Base-by-base conservation (phyloP, 53 echinoderm and acorn worm genomes). In the Luidia sarsii region DNA sequence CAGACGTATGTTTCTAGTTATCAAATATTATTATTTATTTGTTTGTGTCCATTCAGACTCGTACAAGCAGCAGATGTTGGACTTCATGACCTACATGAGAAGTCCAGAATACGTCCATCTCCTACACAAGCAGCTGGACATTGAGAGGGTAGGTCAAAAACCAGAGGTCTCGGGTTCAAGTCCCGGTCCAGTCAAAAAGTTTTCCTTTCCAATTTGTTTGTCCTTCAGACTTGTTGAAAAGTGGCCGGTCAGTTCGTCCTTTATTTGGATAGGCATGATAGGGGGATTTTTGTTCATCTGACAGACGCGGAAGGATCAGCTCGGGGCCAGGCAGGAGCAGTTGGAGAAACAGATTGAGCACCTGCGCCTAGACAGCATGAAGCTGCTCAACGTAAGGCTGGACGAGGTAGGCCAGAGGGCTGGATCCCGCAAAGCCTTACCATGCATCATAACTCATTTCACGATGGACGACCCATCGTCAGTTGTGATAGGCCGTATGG, bases 351-450 rank as follows among this genome's bases (percentile, higher is more conserved):
- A 91, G 79, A 91, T 97, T 50, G 67, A 86, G 1, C 52, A 82
- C 49, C 69, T 97, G 57, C 83, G 87, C 23, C 72, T 81, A 32
- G 99, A 97, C 50, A 88, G 93, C n/a, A 85, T 97, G 68, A 68
- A 70, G 23, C 85, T 97, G 1, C 91, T 97, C n/a, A 80, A 91
- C 43, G 74, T 67, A 9, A 70, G 94, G 34, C 83, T 97, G 21
- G 82, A 89, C n/a, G 92, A 92, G 92, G 92, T 92, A 71, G 46
- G 88, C 16, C n/a, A n/a, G n/a, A n/a, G n/a, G n/a, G n/a, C n/a
- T n/a, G n/a, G n/a, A n/a, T n/a, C n/a, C n/a, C n/a, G n/a, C n/a
- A n/a, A n/a, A n/a, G n/a, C n/a, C n/a, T n/a, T n/a, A n/a, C n/a
- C n/a, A n/a, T n/a, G n/a, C n/a, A n/a, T n/a, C n/a, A n/a, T n/a